Percentiles rank a stretch among this genome's conserved stretches.
Conservation (phyloP, 2,888 invertebrate genomes). For the Thalpophila matura region DNA sequence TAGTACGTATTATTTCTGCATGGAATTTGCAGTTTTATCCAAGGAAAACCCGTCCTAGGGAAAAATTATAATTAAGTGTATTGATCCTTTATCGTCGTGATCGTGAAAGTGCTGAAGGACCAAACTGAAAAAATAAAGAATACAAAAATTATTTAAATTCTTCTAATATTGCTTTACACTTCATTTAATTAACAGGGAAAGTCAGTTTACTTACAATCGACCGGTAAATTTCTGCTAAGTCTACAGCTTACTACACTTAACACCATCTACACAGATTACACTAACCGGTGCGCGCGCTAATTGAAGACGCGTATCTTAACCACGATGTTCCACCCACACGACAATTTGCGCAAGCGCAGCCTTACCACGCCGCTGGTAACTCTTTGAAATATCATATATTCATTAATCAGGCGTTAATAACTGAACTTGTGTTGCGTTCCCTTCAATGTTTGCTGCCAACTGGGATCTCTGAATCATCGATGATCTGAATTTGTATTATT, state of each 20-base stretch:
- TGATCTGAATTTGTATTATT: constrained; percentile 39
- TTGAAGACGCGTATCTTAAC: constrained; percentile 48
- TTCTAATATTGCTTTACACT: too few species aligned
- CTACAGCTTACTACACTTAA: constrained; percentile 6
- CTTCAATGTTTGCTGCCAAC: constrained; percentile 46
- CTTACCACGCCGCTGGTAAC: constrained; percentile 41
- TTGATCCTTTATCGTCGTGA: too few species aligned
- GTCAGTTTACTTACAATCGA: not conserved
- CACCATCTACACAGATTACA: constrained; percentile 17
- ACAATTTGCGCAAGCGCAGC: constrained; percentile 54
- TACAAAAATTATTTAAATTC: too few species aligned
- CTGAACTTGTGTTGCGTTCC: constrained; percentile 26
- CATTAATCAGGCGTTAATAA: constrained; percentile 47
- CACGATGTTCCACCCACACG: constrained; percentile 46
- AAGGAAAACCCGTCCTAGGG: too few species aligned
- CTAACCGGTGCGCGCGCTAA: constrained; percentile 43
- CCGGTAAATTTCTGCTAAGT: not conserved
- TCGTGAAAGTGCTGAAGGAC: too few species aligned
- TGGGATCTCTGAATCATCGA: constrained; percentile 45
- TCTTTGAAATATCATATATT: constrained; percentile 38
- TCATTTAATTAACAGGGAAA: not conserved
- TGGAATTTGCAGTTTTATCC: not conserved
- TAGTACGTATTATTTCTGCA: not conserved
- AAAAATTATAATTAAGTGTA: too few species aligned
- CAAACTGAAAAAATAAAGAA: too few species aligned